Evolutionary conservation across 2,797 vertebrate genomes (phyloP), one percentile per base, ranked within the genome.

Genomic region (Aselliscus stoliczkanus): DNA sequence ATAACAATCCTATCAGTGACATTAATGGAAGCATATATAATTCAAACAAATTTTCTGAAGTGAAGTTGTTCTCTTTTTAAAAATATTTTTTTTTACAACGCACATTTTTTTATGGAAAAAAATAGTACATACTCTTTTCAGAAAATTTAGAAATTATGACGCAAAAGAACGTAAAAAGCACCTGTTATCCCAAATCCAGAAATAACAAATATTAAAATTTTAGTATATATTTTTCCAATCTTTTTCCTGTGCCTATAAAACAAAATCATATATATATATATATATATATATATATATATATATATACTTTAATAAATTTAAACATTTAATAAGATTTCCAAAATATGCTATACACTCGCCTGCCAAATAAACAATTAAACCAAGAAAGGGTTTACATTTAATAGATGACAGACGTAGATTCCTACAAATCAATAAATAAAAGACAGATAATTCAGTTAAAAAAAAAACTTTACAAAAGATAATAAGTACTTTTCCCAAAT

Each of bases 1-100:
- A n/a, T 69, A 79, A 90, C 1, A n/a, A 23, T 23, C 82, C 12
- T 64, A 50, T 91, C 39, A 91, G 7, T 93, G 25, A 56, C 17
- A 47, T 50, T 88, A 44, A 77, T 39, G 20, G 37, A 77, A 67
- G 2, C 29, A 73, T 23, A 58, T 42, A 9, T 50, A 77, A 54
- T 92, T 86, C 87, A 77, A 94, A 76, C 20, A 52, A 54, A 75
- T 8, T 85, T 95, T 95, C 73, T 88, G 37, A 87, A 72, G 11
- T 85, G 37, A 93, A 62, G 23, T 79, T 88, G 4, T 88, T 58
- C 5, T 13, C 9, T 83, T 86, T 72, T 34, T 34, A 14, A 14
- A 81, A 42, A 42, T 42, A 83, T 52, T 3, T n/a, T 60, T 82
- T 58, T 77, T 67, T 10, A 79, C 8, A 42, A 73, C 72, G 44